These are phyloP conservation scores for Meriones unguiculatus DNA, from an alignment of 2,113 vertebrate species.

Conservation along the genomic window DNA sequence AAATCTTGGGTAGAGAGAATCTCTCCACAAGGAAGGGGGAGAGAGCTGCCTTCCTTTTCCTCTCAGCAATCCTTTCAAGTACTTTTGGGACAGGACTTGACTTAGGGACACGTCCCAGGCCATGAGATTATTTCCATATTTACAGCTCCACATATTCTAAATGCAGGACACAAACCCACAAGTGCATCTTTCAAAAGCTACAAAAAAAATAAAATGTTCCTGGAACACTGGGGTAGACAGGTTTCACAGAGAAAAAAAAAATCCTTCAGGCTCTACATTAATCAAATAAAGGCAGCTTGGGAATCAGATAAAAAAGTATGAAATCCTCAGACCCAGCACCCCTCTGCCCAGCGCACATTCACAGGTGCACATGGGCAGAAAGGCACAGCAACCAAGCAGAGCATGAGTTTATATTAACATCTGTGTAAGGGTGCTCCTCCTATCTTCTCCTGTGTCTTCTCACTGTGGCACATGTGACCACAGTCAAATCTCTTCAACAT, in stretches of 20 bases:
- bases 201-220: background rate
- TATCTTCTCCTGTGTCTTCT: background rate
- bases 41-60: background rate
- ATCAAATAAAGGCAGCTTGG: background rate
- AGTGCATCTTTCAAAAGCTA: background rate
- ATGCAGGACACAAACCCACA: background rate
- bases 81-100: background rate
- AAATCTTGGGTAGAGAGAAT: constrained; percentile 43
- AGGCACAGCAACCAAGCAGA: background rate
- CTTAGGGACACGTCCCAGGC: background rate
- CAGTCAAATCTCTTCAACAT: background rate
- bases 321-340: background rate
- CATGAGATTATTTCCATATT: background rate
- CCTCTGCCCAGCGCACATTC: rapidly evolving
- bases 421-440: background rate
- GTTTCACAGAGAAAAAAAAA: background rate
- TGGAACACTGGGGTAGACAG: background rate
- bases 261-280: constrained; percentile 5
- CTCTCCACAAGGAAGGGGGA: background rate
- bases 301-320: background rate
- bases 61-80: background rate
- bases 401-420: background rate
- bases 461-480: background rate
- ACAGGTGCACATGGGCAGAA: background rate
- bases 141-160: background rate